A percentile compares a stretch with the other conserved stretches of the same genome.
Evolutionary conservation across 2,797 vertebrate species (phyloP).

Genomic region (Pipistrellus pipistrellus): DNA sequence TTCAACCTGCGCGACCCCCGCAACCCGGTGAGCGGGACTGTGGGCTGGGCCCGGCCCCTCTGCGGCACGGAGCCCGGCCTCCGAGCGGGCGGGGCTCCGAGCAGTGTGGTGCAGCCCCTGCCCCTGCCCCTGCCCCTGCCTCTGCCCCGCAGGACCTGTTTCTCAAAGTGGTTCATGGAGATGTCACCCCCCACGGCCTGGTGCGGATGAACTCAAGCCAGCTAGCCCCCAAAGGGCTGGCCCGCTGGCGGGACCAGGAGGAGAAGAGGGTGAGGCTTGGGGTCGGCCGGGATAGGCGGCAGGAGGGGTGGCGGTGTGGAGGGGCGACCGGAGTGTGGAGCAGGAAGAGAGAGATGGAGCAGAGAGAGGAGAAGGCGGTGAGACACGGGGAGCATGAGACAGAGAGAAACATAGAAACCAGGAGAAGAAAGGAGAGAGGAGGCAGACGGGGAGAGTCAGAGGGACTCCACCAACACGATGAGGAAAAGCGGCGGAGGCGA

Average conservation of each 20-base stretch:
- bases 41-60: not conserved
- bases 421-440: not conserved
- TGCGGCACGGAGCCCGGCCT: not conserved
- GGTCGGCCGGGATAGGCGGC: not conserved
- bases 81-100: not conserved
- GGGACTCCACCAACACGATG: not conserved
- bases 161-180: constrained; percentile 79
- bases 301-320: not conserved
- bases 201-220: constrained; percentile 85
- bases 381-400: no score
- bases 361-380: not conserved
- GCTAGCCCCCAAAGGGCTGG: constrained; percentile 84
- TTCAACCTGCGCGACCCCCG: constrained; percentile 86
- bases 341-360: not conserved
- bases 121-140: no score
- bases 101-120: not conserved
- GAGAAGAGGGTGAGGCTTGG: constrained; percentile 80
- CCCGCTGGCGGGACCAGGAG: constrained; percentile 85
- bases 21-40: constrained; percentile 78
- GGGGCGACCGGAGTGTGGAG: accelerated
- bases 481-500: not conserved
- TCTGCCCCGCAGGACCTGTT: constrained; percentile 80
- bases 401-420: not conserved
- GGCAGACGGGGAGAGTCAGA: not conserved
- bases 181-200: constrained; percentile 80